Evolutionary conservation across 2,888 invertebrate genomes (phyloP).

Genomic region (Aromia moschata): DNA sequence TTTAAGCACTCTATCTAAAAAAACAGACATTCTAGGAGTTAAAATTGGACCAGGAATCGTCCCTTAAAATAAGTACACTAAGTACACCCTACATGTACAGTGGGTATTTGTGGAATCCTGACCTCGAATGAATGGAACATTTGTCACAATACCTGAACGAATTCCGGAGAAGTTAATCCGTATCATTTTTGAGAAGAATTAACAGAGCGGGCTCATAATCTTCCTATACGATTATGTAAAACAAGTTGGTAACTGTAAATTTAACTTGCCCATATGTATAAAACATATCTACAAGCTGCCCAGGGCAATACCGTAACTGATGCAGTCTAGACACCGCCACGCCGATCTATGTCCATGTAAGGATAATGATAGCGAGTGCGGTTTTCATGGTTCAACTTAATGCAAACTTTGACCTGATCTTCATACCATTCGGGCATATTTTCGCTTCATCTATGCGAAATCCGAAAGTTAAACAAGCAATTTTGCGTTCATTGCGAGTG

Average conservation of each 20-base stretch:
- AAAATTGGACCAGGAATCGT: too few relatives aligned
- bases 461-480: neutral
- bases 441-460: neutral
- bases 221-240: slow-evolving; percentile 7
- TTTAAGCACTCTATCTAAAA: too few relatives aligned
- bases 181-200: neutral
- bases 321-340: slow-evolving; percentile 15
- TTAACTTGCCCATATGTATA: slow-evolving; percentile 2
- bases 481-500: neutral
- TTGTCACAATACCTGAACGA: too few relatives aligned
- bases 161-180: too few relatives aligned
- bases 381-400: neutral
- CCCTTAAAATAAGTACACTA: too few relatives aligned
- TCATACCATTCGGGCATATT: neutral
- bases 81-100: too few relatives aligned
- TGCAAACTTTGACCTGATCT: neutral
- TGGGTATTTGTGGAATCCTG: too few relatives aligned
- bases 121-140: too few relatives aligned
- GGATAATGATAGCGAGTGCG: slow-evolving; percentile 12
- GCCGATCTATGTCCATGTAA: slow-evolving; percentile 3
- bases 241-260: slow-evolving; percentile 1
- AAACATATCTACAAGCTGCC: neutral
- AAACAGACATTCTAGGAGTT: too few relatives aligned
- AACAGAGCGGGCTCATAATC: neutral
- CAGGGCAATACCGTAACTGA: neutral